Evolutionary conservation across 1,140 invertebrate genomes (phyloP), one percentile per base, ranked within the genome.

Genomic region (Micrasema longulum): DNA sequence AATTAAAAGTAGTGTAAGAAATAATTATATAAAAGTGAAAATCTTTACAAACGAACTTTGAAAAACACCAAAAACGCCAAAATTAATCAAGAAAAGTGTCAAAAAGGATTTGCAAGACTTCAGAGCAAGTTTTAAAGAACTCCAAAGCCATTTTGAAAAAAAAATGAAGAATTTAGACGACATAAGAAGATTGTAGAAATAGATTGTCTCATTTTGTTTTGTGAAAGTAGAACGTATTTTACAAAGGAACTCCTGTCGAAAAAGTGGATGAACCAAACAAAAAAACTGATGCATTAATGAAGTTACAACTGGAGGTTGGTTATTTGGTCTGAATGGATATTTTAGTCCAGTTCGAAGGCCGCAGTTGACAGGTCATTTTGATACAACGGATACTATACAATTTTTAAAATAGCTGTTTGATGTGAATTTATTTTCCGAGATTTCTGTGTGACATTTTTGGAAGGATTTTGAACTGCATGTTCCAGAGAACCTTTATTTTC

Each of bases 351-450:
- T 22, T 53, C n/a, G n/a, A n/a, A 53, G 7, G n/a, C 11, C 26
- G 16, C 16, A 31, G 14, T 36, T 55, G 55, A 38, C 18, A 31
- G 7, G 35, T 2, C 10, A 5, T 38, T 38, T 60, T 38, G 53
- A 60, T 60, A 38, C n/a, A 38, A 57, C 23, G 10, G 9, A n/a
- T 53, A 22, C 35, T 60, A 22, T 60, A 41, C 31, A 60, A 11
- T 23, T 60, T 22, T 41, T 20, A 41, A 60, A 18, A 18, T 16
- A 53, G 45, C 14, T 63, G 72, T 73, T 73, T 73, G 72, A 69
- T 73, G 72, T 73, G 66, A 55, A 55, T 69, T 69, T 69, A 69
- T 50, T 73, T 73, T 35, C 23, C 10, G 64, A 64, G n/a, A 53
- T 73, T 73, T 73, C 45, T 7, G 60, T 69, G 72, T 73, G 65